A percentile compares a stretch with the other conserved stretches of the same genome.
These are phyloP conservation scores for Drosophila hamatofila DNA, from an alignment of 2,888 invertebrate genomes.

Conservation along the genomic window DNA sequence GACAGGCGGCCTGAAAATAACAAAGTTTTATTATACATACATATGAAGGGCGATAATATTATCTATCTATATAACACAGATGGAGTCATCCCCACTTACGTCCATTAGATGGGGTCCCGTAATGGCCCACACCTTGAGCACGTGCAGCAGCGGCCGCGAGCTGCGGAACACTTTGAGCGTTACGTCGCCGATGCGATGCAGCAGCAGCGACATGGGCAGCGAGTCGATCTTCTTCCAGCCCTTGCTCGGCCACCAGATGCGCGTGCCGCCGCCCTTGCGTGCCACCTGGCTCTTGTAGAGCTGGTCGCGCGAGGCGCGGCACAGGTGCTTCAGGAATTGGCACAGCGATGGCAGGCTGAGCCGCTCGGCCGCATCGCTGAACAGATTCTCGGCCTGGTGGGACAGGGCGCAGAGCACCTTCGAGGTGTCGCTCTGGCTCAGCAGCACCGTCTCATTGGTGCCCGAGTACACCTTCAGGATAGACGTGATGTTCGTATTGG, in stretches of 20 bases:
- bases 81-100: conserved; percentile 85
- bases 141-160: conserved; percentile 94
- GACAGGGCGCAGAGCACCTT: conserved; percentile 95
- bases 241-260: conserved; percentile 85
- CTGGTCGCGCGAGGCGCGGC: conserved; percentile 94
- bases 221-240: conserved; percentile 85
- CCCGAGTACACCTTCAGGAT: conserved; percentile 85
- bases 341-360: conserved; percentile 93
- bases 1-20: conserved; percentile 92
- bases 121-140: conserved; percentile 96
- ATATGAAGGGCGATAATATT: too few relatives aligned
- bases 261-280: conserved; percentile 85
- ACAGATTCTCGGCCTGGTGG: conserved; percentile 95
- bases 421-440: conserved; percentile 92
- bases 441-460: conserved; percentile 86
- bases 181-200: conserved; percentile 95
- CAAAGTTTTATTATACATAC: background rate
- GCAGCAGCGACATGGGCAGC: conserved; percentile 87
- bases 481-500: conserved; percentile 86
- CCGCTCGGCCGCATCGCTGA: conserved; percentile 94
- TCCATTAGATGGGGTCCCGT: conserved; percentile 97
- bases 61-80: background rate
- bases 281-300: conserved; percentile 85
- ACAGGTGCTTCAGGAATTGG: conserved; percentile 92
- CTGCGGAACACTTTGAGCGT: conserved; percentile 94